Conservation (phyloP, 2,888 invertebrate species). For the Agonopterix subpropinquella region DNA sequence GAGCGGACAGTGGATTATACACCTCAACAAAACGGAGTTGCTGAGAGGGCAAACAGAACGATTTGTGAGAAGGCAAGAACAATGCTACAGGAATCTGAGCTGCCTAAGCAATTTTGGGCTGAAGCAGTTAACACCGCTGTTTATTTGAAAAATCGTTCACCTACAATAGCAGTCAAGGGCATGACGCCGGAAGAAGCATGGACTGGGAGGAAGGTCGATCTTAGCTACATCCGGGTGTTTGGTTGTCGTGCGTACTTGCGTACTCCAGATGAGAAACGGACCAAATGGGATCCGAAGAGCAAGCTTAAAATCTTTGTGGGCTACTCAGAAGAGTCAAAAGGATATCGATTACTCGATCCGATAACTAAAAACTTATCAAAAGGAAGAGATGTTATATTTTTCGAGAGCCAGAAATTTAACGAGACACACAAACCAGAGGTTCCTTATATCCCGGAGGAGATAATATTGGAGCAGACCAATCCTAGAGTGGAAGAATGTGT, state of each 20-base stretch:
- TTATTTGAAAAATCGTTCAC: constrained; percentile 12
- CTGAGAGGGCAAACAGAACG: constrained; percentile 20
- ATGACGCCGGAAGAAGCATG: constrained; percentile 3
- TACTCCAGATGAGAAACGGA: not conserved
- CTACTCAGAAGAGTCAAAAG: not conserved
- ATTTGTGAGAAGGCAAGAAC: constrained; percentile 11
- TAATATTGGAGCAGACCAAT: no score
- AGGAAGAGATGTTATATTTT: constrained; percentile 6
- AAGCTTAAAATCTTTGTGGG: not conserved
- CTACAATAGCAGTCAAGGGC: constrained; percentile 5
- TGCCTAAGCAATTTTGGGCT: constrained; percentile 4
- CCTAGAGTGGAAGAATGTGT: no score
- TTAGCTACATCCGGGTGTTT: constrained; percentile 8
- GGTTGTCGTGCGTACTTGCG: constrained; percentile 7
- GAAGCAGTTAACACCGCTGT: constrained; percentile 14
- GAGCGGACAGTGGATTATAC: constrained; percentile 20
- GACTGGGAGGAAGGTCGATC: constrained; percentile 3
- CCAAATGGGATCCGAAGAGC: not conserved
- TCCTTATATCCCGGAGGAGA: no score
- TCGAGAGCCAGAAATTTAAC: constrained; percentile 2
- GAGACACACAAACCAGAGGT: no score
- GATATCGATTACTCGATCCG: not conserved
- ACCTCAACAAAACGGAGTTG: constrained; percentile 28
- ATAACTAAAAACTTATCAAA: not conserved
- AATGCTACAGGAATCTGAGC: constrained; percentile 6